phyloP scores from a whole-genome alignment of 2,797 vertebrate species.

The Acrossocheilus fasciatus region DNA sequence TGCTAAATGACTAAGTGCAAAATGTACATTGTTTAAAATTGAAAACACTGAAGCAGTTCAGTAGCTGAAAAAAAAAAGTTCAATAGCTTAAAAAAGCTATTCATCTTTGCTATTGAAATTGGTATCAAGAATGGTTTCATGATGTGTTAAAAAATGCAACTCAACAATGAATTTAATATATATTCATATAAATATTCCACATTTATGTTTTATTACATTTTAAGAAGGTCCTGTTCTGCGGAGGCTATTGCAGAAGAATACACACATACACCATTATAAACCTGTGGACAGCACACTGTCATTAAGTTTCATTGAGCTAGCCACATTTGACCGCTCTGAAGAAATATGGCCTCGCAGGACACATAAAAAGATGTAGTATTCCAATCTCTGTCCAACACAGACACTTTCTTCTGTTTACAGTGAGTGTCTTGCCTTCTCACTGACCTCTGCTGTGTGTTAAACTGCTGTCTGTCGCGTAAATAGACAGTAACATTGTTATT shows the following conservation, averaged over 20 bases:
- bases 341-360: not conserved
- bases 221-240: not conserved
- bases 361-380: not conserved
- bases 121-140: not conserved
- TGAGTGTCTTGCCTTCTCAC: not conserved
- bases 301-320: not conserved
- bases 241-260: not conserved
- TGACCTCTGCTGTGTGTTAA: slow-evolving; percentile 31
- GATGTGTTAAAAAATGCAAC: not conserved
- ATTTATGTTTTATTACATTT: not conserved
- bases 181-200: not conserved
- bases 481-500: slow-evolving; percentile 32
- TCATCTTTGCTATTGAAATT: too few species aligned
- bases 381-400: slow-evolving; percentile 2
- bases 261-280: not conserved
- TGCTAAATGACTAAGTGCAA: too few species aligned
- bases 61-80: too few species aligned
- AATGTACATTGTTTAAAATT: too few species aligned
- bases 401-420: slow-evolving; percentile 42
- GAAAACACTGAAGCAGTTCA: too few species aligned
- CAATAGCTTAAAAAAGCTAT: too few species aligned
- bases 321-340: not conserved
- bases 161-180: not conserved
- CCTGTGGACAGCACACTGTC: not conserved
- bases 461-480: not conserved